Evolutionary conservation across 2,113 vertebrate species (phyloP).

Genomic region (Opisthocomus hoazin): DNA sequence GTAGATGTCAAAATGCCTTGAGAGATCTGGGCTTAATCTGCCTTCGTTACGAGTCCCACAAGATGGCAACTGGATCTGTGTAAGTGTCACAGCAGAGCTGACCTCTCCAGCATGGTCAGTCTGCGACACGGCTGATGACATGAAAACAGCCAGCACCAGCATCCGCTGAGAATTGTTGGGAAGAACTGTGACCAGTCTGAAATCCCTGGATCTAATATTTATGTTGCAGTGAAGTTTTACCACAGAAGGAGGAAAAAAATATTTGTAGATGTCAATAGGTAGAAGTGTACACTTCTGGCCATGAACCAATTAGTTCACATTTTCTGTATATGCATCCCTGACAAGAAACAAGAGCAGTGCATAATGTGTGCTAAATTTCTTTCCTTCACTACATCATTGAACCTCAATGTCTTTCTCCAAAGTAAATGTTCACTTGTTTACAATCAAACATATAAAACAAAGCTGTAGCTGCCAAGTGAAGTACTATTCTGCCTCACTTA

Average conservation of each 20-base stretch:
- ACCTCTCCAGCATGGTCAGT: neutral
- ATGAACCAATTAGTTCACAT: neutral
- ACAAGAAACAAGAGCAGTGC: neutral
- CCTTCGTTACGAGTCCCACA: neutral
- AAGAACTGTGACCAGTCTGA: neutral
- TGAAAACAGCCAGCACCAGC: neutral
- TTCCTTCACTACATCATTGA: neutral
- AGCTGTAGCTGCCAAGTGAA: neutral
- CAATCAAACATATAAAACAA: neutral
- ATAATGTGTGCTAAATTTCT: fast-evolving
- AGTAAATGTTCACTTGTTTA: neutral
- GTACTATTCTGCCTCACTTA: neutral
- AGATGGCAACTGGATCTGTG: neutral
- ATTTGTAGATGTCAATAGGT: neutral
- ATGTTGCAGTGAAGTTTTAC: neutral
- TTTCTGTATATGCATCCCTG: neutral
- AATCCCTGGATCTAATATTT: neutral
- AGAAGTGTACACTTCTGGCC: neutral
- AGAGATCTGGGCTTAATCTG: neutral
- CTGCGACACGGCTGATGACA: neutral
- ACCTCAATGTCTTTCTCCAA: neutral
- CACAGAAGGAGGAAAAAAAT: neutral
- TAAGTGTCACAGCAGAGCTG: neutral
- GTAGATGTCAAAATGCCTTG: neutral
- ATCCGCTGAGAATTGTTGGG: neutral